Evolutionary conservation across 2,113 vertebrate species (phyloP).

Genomic region (Perognathus longimembris): DNA sequence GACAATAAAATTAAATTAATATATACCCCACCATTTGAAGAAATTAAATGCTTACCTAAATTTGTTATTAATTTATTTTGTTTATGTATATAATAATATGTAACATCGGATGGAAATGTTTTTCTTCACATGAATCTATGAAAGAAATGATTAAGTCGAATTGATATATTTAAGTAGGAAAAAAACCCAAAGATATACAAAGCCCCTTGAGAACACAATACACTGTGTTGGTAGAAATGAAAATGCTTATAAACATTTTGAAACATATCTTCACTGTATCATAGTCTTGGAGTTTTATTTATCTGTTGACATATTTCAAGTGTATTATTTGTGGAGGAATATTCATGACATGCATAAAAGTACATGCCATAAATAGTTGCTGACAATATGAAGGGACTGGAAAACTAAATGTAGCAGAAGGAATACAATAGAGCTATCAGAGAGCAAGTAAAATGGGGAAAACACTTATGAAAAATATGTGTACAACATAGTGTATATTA

Average conservation of each 20-base stretch:
- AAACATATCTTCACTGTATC: not conserved
- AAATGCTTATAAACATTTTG: slow-evolving; percentile 30
- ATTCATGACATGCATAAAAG: not conserved
- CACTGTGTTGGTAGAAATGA: not conserved
- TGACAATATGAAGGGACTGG: not conserved
- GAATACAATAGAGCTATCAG: not conserved
- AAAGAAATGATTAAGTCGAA: not conserved
- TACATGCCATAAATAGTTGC: not conserved
- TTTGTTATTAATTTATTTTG: not conserved
- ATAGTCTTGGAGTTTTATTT: not conserved
- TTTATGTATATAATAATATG: not conserved
- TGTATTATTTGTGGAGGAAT: not conserved
- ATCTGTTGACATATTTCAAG: not conserved
- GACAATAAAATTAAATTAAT: too few relatives aligned
- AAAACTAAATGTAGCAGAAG: not conserved
- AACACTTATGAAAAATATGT: not conserved
- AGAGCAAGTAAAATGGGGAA: not conserved
- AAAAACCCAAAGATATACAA: not conserved
- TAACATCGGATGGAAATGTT: not conserved
- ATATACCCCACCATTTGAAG: not conserved
- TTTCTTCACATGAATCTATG: slow-evolving; percentile 16
- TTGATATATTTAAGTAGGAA: not conserved
- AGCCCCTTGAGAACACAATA: not conserved
- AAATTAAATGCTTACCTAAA: not conserved
- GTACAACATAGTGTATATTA: not conserved